phyloP scores from a whole-genome alignment of 2,113 vertebrate species.

The Pheucticus melanocephalus region DNA sequence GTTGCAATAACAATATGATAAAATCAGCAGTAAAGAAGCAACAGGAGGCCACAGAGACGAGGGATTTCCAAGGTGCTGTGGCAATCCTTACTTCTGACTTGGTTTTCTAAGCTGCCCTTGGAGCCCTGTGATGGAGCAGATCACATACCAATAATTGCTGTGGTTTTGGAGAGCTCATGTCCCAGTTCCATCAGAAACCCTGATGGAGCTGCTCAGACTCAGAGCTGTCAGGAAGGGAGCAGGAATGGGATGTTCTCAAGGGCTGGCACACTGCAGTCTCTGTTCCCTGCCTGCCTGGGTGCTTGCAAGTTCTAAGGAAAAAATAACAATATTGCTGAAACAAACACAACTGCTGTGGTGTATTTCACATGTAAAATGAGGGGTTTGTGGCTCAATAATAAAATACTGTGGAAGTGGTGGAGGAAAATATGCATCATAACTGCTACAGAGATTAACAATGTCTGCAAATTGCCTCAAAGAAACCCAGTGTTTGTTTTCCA shows the following conservation, averaged over 20 bases:
- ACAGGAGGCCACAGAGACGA: neutral
- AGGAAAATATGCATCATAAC: neutral
- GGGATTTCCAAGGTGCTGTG: neutral
- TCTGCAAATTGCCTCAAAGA: slow-evolving; percentile 13
- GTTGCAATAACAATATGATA: neutral
- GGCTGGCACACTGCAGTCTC: neutral
- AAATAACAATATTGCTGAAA: neutral
- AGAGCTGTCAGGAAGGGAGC: neutral
- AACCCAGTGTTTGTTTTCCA: neutral
- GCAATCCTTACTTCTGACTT: neutral
- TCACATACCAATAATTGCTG: neutral
- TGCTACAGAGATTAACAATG: slow-evolving; percentile 12
- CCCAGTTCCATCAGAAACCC: neutral
- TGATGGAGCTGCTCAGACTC: neutral
- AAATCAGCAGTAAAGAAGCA: neutral
- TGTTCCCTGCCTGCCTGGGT: neutral
- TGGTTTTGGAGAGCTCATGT: neutral
- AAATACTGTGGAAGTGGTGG: neutral
- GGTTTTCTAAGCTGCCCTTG: neutral
- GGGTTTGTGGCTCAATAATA: neutral
- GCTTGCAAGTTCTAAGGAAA: accelerated
- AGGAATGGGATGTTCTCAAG: no score
- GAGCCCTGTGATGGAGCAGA: neutral
- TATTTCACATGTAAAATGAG: neutral
- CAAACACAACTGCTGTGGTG: neutral